These are phyloP conservation scores for Miltochrista miniata DNA, from an alignment of 2,888 invertebrate genomes.

Conservation along the genomic window DNA sequence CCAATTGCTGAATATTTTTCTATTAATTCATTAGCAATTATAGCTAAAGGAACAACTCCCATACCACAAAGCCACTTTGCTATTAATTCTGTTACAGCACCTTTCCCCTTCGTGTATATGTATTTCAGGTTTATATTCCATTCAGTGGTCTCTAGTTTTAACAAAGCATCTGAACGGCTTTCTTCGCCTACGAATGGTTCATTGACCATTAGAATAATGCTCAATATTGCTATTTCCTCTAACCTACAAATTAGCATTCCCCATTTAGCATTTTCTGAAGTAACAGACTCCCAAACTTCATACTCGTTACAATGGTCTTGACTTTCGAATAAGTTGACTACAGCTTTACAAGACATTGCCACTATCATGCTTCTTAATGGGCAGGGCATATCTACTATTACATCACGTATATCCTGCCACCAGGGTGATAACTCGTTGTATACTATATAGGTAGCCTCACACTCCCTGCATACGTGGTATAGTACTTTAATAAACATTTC, in stretches of 20 bases:
- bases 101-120: slow-evolving; percentile 86
- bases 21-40: slow-evolving; percentile 81
- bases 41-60: slow-evolving; percentile 86
- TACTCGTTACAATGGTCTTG: slow-evolving; percentile 79
- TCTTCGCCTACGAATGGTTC: slow-evolving; percentile 62
- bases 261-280: slow-evolving; percentile 94
- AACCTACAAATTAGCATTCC: slow-evolving; percentile 93
- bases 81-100: slow-evolving; percentile 94
- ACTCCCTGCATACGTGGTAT: slow-evolving; percentile 85
- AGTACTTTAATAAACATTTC: slow-evolving; percentile 87
- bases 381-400: slow-evolving; percentile 88
- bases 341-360: slow-evolving; percentile 91
- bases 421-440: slow-evolving; percentile 90
- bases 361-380: slow-evolving; percentile 91
- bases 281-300: slow-evolving; percentile 91
- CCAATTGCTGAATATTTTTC: slow-evolving; percentile 44
- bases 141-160: slow-evolving; percentile 80
- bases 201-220: slow-evolving; percentile 85
- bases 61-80: slow-evolving; percentile 93
- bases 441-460: slow-evolving; percentile 84
- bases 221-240: slow-evolving; percentile 93
- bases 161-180: slow-evolving; percentile 74
- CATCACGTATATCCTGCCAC: slow-evolving; percentile 91
- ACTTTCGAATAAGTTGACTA: slow-evolving; percentile 81
- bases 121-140: slow-evolving; percentile 86